phyloP scores from a whole-genome alignment of 1,140 invertebrate genomes.

The Hyles euphorbiae region DNA sequence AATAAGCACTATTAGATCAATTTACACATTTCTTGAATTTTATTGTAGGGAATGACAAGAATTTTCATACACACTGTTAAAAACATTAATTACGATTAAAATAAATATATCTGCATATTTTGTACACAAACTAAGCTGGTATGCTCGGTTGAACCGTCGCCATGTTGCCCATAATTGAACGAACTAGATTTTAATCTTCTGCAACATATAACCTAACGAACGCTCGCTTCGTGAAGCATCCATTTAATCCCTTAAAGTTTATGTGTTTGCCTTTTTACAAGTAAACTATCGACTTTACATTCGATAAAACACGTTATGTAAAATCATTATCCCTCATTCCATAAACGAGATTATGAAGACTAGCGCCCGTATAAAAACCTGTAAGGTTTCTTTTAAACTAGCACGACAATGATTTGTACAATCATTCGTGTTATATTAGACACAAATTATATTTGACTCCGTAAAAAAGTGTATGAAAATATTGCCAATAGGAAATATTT shows the following conservation, averaged over 20 bases:
- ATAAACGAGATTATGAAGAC: slow-evolving; percentile 27
- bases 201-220: too few species aligned
- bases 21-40: too few species aligned
- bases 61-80: too few species aligned
- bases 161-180: slow-evolving; percentile 31
- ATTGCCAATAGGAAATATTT: not conserved
- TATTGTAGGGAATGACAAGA: too few species aligned
- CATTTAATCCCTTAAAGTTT: not conserved
- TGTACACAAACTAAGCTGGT: not conserved
- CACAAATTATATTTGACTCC: not conserved
- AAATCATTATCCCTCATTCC: slow-evolving; percentile 19
- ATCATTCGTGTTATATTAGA: not conserved
- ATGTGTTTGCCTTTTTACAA: not conserved
- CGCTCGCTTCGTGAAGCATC: too few species aligned
- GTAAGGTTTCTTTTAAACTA: slow-evolving; percentile 7
- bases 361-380: slow-evolving; percentile 4
- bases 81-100: too few species aligned
- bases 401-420: not conserved
- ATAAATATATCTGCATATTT: too few species aligned
- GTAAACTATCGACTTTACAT: not conserved
- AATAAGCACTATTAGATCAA: too few species aligned
- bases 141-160: not conserved
- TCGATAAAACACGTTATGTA: slow-evolving; percentile 11
- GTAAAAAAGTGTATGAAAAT: not conserved
- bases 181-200: slow-evolving; percentile 29